phyloP scores from a whole-genome alignment of 2,888 invertebrate genomes.

The Geotrupes spiniger region DNA sequence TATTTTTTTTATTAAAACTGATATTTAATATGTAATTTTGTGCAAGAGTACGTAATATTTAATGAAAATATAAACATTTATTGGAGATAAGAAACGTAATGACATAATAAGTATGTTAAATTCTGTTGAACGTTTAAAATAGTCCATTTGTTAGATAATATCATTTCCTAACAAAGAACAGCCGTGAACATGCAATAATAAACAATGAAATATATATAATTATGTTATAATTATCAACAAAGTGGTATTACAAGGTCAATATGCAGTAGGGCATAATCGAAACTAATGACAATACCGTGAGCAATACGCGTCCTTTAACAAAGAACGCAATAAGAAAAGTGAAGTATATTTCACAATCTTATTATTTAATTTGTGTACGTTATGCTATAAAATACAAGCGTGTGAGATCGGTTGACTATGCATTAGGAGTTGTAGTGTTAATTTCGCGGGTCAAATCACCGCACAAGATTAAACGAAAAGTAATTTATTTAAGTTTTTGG shows the following conservation, averaged over 20 bases:
- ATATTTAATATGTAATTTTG: no score
- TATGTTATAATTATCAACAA: conserved; percentile 46
- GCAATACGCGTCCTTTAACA: conserved; percentile 19
- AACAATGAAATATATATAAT: conserved; percentile 46
- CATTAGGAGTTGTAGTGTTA: neutral
- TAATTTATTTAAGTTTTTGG: neutral
- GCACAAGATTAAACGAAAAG: conserved; percentile 5
- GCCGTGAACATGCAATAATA: conserved; percentile 39
- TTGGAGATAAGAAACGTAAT: no score
- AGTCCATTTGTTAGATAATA: conserved; percentile 26
- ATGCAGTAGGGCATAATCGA: conserved; percentile 33
- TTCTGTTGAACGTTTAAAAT: no score
- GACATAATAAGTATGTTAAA: no score
- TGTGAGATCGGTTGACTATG: conserved; percentile 19
- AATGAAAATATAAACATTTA: no score
- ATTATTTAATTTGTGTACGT: neutral
- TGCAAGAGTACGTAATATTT: no score
- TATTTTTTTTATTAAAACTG: no score
- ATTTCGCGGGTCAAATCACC: neutral
- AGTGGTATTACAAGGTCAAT: conserved; percentile 45
- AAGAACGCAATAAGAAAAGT: conserved; percentile 5
- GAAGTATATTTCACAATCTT: conserved; percentile 18
- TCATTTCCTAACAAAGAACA: conserved; percentile 40
- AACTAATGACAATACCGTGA: conserved; percentile 28
- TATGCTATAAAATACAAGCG: conserved; percentile 2